A percentile compares a stretch with the other conserved stretches of the same genome.
These are phyloP conservation scores for Scomber colias DNA, from an alignment of 2,113 vertebrate species.

Conservation along the genomic window DNA sequence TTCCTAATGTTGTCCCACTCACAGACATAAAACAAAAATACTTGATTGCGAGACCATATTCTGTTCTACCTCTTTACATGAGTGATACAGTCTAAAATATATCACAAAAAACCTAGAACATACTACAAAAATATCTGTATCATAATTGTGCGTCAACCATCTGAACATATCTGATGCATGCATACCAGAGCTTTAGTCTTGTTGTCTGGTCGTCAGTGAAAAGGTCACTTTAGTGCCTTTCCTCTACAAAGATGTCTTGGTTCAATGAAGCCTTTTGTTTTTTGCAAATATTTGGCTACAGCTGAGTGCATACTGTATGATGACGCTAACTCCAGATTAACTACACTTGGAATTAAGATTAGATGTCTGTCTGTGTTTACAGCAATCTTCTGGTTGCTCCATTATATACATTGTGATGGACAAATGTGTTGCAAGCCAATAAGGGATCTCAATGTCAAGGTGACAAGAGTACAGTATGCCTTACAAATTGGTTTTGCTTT, in stretches of 20 bases:
- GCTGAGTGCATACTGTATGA: not conserved
- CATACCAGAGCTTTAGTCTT: not conserved
- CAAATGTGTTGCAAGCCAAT: not conserved
- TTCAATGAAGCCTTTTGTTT: slow-evolving; percentile 22
- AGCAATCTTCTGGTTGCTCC: not conserved
- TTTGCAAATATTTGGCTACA: slow-evolving; percentile 18
- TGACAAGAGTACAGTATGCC: not conserved
- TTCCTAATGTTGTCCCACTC: not conserved
- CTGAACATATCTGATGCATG: not conserved
- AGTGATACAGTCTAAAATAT: not conserved
- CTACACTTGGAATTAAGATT: not conserved
- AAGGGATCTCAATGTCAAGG: not conserved
- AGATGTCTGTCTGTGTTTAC: slow-evolving; percentile 22
- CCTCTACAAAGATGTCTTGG: slow-evolving; percentile 50
- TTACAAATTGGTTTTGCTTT: slow-evolving; percentile 10
- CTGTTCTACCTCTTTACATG: slow-evolving; percentile 61
- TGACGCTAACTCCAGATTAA: not conserved
- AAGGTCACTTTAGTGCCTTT: slow-evolving; percentile 81
- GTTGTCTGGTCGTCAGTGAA: slow-evolving; percentile 5
- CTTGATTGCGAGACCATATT: slow-evolving; percentile 2
- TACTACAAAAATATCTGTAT: not conserved
- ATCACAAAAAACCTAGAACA: slow-evolving; percentile 8
- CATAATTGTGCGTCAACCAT: not conserved
- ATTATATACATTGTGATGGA: not conserved
- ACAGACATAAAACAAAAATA: not conserved